Evolutionary conservation across 2,888 invertebrate genomes (phyloP), one percentile per base, ranked within the genome.

Genomic region (Drosophila anomelani): DNA sequence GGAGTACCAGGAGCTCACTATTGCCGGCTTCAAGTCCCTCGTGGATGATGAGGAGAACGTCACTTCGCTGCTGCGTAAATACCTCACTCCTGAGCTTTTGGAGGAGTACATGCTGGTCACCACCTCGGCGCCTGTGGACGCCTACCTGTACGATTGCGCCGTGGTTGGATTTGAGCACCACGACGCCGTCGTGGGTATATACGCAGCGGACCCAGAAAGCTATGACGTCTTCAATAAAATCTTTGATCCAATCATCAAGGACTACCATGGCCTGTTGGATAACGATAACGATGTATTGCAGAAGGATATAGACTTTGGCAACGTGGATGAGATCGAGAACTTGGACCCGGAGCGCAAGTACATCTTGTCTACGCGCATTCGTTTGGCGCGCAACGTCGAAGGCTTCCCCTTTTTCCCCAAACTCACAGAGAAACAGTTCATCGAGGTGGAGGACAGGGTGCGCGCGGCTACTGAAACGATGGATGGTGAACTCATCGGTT

Each of bases 381-480:
- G 95, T 47, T 94, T 95, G 88, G 95, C 94, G 15, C 94, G 95
- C 75, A 94, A 94, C 78, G 86, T 94, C 55, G 92, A 92, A 69
- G 95, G 94, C 53, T 94, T 93, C 89, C 95, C 95, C 23, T 95
- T 95, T 93, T 95, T 95, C 92, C 94, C 95, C 4, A 95, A 94
- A 88, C 93, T 95, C 83, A 94, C 93, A 9, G 94, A 94, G 91
- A 93, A 93, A 51, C 94, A 95, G 91, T 95, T 95, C 90, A 90
- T 91, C 61, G 94, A 95, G 83, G 94, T 95, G 92, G 94, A 95
- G 90, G 92, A 93, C 38, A 94, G 94, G 90, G 90, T 93, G 46
- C 90, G 86, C 38, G 76, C 79, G 6, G 93, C 92, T 9, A 89
- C 93, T 12, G 91, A 92, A 72, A 77, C 85, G 10, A 90, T 95